These are phyloP conservation scores for Carapus acus DNA, from an alignment of 2,797 vertebrate genomes.

Conservation along the genomic window DNA sequence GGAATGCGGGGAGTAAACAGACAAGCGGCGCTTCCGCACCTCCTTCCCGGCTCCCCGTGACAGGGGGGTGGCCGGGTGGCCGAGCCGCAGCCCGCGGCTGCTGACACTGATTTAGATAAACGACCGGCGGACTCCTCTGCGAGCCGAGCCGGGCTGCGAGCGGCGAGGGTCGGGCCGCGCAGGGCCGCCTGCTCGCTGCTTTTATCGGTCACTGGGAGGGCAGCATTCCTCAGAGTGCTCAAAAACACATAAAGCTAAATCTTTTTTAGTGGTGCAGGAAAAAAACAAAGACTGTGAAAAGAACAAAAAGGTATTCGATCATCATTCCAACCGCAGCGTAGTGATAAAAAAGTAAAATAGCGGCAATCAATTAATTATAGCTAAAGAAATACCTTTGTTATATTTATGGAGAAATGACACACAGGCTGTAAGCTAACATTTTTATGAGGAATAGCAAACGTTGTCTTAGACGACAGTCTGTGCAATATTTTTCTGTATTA, in stretches of 20 bases:
- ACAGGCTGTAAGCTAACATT: too few species aligned
- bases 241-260: background rate
- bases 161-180: slow-evolving; percentile 27
- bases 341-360: background rate
- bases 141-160: slow-evolving; percentile 41
- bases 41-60: slow-evolving; percentile 58
- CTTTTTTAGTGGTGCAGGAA: too few species aligned
- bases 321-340: too few species aligned
- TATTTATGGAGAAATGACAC: too few species aligned
- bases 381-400: too few species aligned
- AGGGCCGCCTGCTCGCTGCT: slow-evolving; percentile 12
- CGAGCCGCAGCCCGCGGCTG: slow-evolving; percentile 64
- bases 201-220: slow-evolving; percentile 10
- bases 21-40: slow-evolving; percentile 62
- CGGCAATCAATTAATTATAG: background rate
- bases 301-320: too few species aligned
- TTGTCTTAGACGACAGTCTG: too few species aligned
- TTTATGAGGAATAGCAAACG: too few species aligned
- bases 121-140: slow-evolving; percentile 51
- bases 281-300: too few species aligned
- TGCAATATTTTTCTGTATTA: too few species aligned
- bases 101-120: slow-evolving; percentile 83
- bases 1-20: slow-evolving; percentile 61
- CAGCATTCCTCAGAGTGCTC: slow-evolving; percentile 1
- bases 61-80: slow-evolving; percentile 62